Evolutionary conservation across 2,797 vertebrate species (phyloP), one percentile per base, ranked within the genome.

Genomic region (Ibycter americanus): DNA sequence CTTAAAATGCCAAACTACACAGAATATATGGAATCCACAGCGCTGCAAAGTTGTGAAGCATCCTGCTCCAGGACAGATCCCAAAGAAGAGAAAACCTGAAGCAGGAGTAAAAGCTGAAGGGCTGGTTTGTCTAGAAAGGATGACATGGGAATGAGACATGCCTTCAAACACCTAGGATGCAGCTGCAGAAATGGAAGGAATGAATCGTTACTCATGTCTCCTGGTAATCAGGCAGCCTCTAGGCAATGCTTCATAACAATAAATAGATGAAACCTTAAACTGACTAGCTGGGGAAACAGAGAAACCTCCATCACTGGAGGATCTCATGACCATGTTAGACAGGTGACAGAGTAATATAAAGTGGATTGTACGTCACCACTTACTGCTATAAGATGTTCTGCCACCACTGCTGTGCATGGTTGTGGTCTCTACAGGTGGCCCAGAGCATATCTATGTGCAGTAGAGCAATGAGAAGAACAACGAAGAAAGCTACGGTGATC

Each of bases 391-490:
- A 56, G 23, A 20, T 46, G 23, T 51, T 14, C 36, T 55, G 21
- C 26, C 34, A 66, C 13, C 0, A 3, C 19, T n/a, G 4, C 54
- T 22, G 11, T 32, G 47, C 40, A 3, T 1, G 1, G 22, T 59
- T 61, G 26, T 54, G 34, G 27, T 61, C 29, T 38, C 66, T 36
- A 8, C 12, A 38, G 23, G 12, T 51, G n/a, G 23, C 40, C 9
- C 29, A 80, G 19, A 40, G 4, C 22, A 20, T 5, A 68, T 9
- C 18, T 62, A 26, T 8, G 1, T 15, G 12, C 5, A 21, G n/a
- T 42, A 26, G 11, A 76, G 22, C n/a, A 34, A 56, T 59, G 65
- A 55, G 40, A 70, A 62, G 9, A 51, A 29, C 3, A 42, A 40
- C n/a, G 7, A 68, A 36, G 16, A 59, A 7, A n/a, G 25, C 26